Evolutionary conservation across 2,888 invertebrate species (phyloP), one percentile per base, ranked within the genome.

Genomic region (Megastigmus dorsalis): DNA sequence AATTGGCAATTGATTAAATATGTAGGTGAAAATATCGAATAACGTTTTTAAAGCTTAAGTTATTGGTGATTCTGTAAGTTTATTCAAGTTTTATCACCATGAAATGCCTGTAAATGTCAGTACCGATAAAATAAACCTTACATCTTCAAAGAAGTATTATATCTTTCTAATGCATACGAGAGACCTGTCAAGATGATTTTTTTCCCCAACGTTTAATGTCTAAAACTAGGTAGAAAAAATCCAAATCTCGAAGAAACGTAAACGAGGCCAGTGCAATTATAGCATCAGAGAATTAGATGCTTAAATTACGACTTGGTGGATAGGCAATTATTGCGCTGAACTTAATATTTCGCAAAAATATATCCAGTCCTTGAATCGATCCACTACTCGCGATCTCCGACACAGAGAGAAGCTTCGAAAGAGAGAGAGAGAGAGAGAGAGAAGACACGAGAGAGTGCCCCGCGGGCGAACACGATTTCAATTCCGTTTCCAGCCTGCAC

Each of bases 401-500:
- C n/a, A n/a, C n/a, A n/a, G n/a, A 36, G 60, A 72, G 13, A 66
- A 36, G 41, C 52, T 55, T 43, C 9, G n/a, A n/a, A n/a, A n/a
- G n/a, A n/a, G n/a, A n/a, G n/a, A n/a, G n/a, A n/a, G n/a, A n/a
- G n/a, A n/a, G n/a, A n/a, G n/a, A n/a, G n/a, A n/a, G n/a, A n/a
- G n/a, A 4, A 33, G 18, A 52, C 2, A 18, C 52, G n/a, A 23
- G 10, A 9, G 41, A 15, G 1, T 10, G 18, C 69, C 55, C 63
- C 48, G 1, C 2, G 18, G 71, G 71, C 71, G n/a, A 23, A 65
- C 63, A 71, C 71, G 71, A 71, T 36, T 55, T 57, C 48, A 55
- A 69, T 69, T 60, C 41, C 38, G 20, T 38, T 30, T 13, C n/a
- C 28, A n/a, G 33, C 36, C 38, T 66, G 54, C 38, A 62, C 15